phyloP scores from a whole-genome alignment of 2,888 invertebrate genomes.

The Keiferia lycopersicella region DNA sequence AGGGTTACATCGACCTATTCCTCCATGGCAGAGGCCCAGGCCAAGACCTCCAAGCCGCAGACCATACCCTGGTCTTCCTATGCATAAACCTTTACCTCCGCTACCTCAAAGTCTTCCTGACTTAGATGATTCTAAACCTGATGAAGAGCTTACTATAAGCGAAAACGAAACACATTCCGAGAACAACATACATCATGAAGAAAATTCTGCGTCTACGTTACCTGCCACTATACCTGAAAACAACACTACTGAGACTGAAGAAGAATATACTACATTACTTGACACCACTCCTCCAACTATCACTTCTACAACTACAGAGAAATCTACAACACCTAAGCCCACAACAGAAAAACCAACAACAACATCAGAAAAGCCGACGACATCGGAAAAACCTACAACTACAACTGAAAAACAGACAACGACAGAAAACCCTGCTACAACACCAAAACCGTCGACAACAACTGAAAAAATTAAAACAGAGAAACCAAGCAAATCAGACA shows the following conservation, averaged over 20 bases:
- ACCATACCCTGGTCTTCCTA: conserved; percentile 79
- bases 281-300: conserved; percentile 43
- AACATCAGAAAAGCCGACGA: conserved; percentile 41
- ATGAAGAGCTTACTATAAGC: conserved; percentile 53
- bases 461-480: conserved; percentile 38
- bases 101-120: conserved; percentile 63
- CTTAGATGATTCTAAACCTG: conserved; percentile 52
- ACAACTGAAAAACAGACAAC: conserved; percentile 41
- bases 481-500: conserved; percentile 54
- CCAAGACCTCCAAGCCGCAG: conserved; percentile 79
- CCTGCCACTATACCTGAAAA: conserved; percentile 46
- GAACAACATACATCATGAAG: conserved; percentile 61
- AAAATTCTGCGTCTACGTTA: conserved; percentile 38
- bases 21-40: conserved; percentile 85
- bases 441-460: conserved; percentile 38
- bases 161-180: conserved; percentile 71
- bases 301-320: conserved; percentile 42
- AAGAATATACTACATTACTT: conserved; percentile 49
- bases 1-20: conserved; percentile 81
- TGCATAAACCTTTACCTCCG: conserved; percentile 83
- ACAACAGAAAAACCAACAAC: conserved; percentile 45
- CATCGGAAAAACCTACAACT: conserved; percentile 41
- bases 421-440: conserved; percentile 40
- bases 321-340: conserved; percentile 39
- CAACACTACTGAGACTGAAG: conserved; percentile 54